These are phyloP conservation scores for Ectropis grisescens DNA, from an alignment of 1,140 invertebrate species.

Conservation along the genomic window DNA sequence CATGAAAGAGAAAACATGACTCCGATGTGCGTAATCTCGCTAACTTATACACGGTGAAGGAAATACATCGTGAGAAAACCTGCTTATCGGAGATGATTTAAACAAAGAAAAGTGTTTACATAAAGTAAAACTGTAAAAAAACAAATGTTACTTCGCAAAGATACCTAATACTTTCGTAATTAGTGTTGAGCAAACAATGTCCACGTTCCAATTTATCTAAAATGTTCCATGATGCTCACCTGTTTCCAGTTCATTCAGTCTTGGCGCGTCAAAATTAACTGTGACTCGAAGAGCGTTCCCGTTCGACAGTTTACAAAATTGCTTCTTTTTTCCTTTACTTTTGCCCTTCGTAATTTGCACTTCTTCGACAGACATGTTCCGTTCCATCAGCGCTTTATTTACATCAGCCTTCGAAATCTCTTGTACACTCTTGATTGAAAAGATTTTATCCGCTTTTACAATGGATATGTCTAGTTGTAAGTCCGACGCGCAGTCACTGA, in stretches of 20 bases:
- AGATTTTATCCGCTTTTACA: constrained; percentile 33
- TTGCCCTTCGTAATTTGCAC: constrained; percentile 15
- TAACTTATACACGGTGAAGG: too few species aligned
- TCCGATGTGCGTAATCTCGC: too few species aligned
- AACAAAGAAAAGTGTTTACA: too few species aligned
- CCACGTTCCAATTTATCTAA: too few species aligned
- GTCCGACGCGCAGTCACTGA: constrained; percentile 45
- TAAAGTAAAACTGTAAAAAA: too few species aligned
- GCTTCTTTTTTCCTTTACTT: constrained; percentile 31
- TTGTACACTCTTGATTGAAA: constrained; percentile 42
- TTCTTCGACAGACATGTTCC: constrained; percentile 23
- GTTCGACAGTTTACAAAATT: constrained; percentile 39
- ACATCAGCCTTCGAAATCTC: constrained; percentile 49
- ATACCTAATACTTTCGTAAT: too few species aligned
- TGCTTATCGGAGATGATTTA: too few species aligned
- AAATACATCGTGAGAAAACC: too few species aligned
- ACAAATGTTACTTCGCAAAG: too few species aligned
- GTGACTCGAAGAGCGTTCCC: constrained; percentile 50
- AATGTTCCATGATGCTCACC: too few species aligned
- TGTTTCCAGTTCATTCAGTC: constrained; percentile 17
- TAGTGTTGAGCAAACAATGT: constrained; percentile 7
- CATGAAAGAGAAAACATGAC: too few species aligned
- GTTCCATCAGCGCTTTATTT: constrained; percentile 42
- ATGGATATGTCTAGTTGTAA: constrained; percentile 43
- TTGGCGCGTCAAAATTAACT: constrained; percentile 38